Evolutionary conservation across 2,888 invertebrate species (phyloP), one percentile per base, ranked within the genome.

Genomic region (Orgyia antiqua): DNA sequence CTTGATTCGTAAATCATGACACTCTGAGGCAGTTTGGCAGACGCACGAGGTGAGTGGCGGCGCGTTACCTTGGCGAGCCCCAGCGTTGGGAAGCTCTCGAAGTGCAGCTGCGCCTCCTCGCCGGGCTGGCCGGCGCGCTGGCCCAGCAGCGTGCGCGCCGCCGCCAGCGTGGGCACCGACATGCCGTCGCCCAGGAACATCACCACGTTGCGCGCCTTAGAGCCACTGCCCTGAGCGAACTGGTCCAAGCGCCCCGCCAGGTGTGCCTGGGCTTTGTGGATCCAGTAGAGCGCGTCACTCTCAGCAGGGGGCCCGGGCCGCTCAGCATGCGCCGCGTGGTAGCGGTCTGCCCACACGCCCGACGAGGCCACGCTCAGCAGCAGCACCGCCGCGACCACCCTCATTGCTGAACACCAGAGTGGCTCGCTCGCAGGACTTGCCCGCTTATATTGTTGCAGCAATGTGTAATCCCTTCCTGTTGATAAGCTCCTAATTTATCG

Each of bases 111-210:
- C 2, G 79, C 69, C 37, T 91, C 89, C 63, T 92, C 92, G 0
- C 92, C 92, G 0, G 83, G 50, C 13, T 53, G 52, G 0, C 76
- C 75, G 2, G 67, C 63, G 8, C 87, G 70, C 65, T 92, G 92
- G 0, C 92, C 92, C 27, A 88, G 83, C 47, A 89, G 88, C 18
- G 90, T 88, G 46, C 93, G 84, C 13, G 91, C 88, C 1, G 91
- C 92, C 3, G 90, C 88, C 29, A 92, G 69, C 3, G 93, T 93
- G 2, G 91, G 83, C 29, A 92, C 70, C 10, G 92, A 91, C 92
- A 93, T 92, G 23, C 93, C 93, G 65, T 93, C 93, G 4, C 93
- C 93, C 36, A 94, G 66, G 66, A 93, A 93, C 65, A 93, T 75
- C 27, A 93, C 90, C 6, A 92, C 75, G 68, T 93, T 93, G 27